These are phyloP conservation scores for Trinectes maculatus DNA, from an alignment of 2,113 vertebrate genomes.

Conservation along the genomic window DNA sequence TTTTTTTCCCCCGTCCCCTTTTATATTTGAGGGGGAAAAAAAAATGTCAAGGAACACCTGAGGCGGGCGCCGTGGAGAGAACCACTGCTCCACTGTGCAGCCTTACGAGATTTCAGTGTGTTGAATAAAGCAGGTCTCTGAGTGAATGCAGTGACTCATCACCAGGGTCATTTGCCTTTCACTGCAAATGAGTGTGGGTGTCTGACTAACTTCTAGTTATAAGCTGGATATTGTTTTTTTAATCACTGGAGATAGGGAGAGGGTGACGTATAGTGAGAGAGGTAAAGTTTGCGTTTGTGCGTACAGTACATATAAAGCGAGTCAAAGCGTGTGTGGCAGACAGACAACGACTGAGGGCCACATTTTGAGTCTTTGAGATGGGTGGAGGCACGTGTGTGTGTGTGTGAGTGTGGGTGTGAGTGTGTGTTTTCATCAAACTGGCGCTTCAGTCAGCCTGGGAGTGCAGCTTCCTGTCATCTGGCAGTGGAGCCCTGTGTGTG, in stretches of 20 bases:
- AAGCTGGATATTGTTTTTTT: slow-evolving; percentile 82
- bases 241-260: slow-evolving; percentile 68
- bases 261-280: neutral
- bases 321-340: slow-evolving; percentile 25
- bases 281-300: slow-evolving; percentile 6
- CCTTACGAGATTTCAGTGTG: slow-evolving; percentile 66
- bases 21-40: slow-evolving; percentile 32
- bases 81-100: slow-evolving; percentile 47
- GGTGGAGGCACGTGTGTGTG: slow-evolving; percentile 36
- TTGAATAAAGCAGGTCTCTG: slow-evolving; percentile 71
- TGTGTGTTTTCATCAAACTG: slow-evolving; percentile 52
- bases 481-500: slow-evolving; percentile 34
- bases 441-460: slow-evolving; percentile 33
- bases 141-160: slow-evolving; percentile 82
- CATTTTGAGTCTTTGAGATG: slow-evolving; percentile 41
- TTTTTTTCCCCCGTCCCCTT: too few relatives aligned
- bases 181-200: slow-evolving; percentile 85
- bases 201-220: slow-evolving; percentile 82
- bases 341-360: slow-evolving; percentile 47
- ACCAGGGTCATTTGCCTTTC: slow-evolving; percentile 83
- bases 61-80: slow-evolving; percentile 52
- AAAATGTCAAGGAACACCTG: slow-evolving; percentile 42
- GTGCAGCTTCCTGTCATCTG: slow-evolving; percentile 50
- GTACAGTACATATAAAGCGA: slow-evolving; percentile 19
- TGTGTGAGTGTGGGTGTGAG: too few relatives aligned